Conservation (phyloP, 2,888 invertebrate species). For the Nemotelus pantherinus region DNA sequence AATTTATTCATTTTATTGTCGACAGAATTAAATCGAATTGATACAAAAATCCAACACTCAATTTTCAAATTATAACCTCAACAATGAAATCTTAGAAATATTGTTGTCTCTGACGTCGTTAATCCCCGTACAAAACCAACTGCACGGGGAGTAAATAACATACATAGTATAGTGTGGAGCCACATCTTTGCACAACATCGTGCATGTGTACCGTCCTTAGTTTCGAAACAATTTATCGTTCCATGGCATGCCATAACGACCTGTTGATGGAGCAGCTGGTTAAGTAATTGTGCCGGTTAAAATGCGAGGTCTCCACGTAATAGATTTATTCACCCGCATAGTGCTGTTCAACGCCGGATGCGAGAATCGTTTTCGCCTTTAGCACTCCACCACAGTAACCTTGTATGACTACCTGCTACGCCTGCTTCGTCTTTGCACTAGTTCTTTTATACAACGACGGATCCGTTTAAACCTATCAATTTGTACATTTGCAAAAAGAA, state of each 20-base stretch:
- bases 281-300: slow-evolving; percentile 11
- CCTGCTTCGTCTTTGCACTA: not conserved
- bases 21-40: no score
- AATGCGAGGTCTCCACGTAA: slow-evolving; percentile 17
- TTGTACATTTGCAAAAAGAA: not conserved
- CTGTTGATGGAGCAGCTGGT: slow-evolving; percentile 33
- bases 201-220: no score
- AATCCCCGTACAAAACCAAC: no score
- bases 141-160: no score
- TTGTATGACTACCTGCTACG: not conserved
- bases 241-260: slow-evolving; percentile 37
- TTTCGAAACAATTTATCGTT: slow-evolving; percentile 17
- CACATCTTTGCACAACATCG: no score
- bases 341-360: slow-evolving; percentile 15
- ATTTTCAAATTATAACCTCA: no score
- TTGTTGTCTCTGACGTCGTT: no score
- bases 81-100: no score
- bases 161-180: no score
- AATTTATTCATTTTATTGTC: no score
- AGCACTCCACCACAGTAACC: not conserved
- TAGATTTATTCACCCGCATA: slow-evolving; percentile 15
- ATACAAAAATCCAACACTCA: no score
- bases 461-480: slow-evolving; percentile 13
- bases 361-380: not conserved
- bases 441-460: not conserved